Conservation (phyloP, 2,797 vertebrate species). For the Microcaecilia unicolor region DNA sequence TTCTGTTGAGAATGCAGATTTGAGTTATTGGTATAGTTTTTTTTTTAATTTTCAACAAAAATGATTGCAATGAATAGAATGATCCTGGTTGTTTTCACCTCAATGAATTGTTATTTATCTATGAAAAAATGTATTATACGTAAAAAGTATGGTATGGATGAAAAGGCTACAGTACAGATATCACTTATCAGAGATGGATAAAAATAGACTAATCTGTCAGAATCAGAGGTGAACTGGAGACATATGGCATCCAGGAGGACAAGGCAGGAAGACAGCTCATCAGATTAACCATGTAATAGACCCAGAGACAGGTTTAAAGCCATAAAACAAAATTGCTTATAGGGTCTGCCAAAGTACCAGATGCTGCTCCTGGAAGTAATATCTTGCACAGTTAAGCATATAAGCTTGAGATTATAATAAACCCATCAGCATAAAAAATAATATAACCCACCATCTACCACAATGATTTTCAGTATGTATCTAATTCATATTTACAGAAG, state of each 20-base stretch:
- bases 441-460: neutral
- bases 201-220: no score
- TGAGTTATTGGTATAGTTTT: no score
- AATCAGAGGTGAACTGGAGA: no score
- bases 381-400: constrained; percentile 47
- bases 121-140: neutral
- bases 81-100: neutral
- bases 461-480: constrained; percentile 9
- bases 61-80: neutral
- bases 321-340: constrained; percentile 51
- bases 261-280: constrained; percentile 45
- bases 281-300: constrained; percentile 56
- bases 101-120: neutral
- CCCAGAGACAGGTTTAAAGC: constrained; percentile 46
- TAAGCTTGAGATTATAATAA: constrained; percentile 36
- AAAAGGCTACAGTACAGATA: neutral
- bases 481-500: no score
- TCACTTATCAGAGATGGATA: no score
- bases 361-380: constrained; percentile 47
- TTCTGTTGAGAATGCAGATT: no score
- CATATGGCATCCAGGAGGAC: constrained; percentile 43
- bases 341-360: constrained; percentile 44
- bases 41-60: neutral
- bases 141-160: no score
- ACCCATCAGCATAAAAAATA: constrained; percentile 7